These are phyloP conservation scores for Spheniscus humboldti DNA, from an alignment of 2,797 vertebrate genomes.

Conservation along the genomic window DNA sequence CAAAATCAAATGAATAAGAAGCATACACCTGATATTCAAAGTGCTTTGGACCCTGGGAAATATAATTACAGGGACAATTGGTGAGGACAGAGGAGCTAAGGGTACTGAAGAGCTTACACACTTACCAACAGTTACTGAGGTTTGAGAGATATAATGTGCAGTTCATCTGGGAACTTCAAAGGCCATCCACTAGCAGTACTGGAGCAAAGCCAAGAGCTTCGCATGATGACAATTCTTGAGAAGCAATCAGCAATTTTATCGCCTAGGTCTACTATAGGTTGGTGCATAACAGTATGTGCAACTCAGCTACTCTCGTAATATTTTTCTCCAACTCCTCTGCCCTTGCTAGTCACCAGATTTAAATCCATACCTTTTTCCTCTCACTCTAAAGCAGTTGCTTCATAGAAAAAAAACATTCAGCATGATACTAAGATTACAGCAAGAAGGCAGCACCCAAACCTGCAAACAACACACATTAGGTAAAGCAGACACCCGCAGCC, in stretches of 20 bases:
- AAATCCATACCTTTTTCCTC: neutral
- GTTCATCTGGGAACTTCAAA: neutral
- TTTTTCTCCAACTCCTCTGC: neutral
- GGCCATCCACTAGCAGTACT: neutral
- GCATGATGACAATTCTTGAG: neutral
- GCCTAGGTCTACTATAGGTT: neutral
- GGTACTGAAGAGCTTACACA: neutral
- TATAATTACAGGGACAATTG: neutral
- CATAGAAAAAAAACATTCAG: neutral
- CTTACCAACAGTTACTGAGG: neutral
- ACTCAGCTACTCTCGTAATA: neutral
- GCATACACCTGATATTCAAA: neutral
- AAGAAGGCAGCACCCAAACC: neutral
- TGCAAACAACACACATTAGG: neutral
- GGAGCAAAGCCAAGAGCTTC: neutral
- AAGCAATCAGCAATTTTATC: neutral
- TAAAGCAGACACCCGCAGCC: neutral
- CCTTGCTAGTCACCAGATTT: neutral
- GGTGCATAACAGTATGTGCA: neutral
- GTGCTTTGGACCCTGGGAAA: neutral
- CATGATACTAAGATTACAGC: neutral
- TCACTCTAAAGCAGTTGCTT: neutral
- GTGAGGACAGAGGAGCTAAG: neutral
- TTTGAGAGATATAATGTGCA: neutral
- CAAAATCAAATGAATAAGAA: neutral